Evolutionary conservation across 2,888 invertebrate genomes (phyloP).

Genomic region (Orthonevra nobilis): DNA sequence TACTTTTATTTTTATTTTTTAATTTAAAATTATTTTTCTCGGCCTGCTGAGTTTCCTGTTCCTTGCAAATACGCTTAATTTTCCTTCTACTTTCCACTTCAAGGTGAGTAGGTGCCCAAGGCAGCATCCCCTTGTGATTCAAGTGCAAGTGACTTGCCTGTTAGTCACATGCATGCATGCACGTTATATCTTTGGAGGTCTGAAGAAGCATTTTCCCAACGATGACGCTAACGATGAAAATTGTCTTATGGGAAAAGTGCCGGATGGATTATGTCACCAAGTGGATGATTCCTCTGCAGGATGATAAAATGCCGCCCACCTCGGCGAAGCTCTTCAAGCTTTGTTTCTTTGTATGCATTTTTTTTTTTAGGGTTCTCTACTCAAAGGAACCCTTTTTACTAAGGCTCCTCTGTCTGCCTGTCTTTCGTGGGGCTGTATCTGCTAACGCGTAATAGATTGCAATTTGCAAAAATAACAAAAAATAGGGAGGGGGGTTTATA

Average conservation of each 20-base stretch:
- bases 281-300: too few species aligned
- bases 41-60: conserved; percentile 41
- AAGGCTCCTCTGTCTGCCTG: too few species aligned
- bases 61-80: background rate
- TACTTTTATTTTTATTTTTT: conserved; percentile 29
- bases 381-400: too few species aligned
- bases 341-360: too few species aligned
- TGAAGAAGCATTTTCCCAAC: conserved; percentile 17
- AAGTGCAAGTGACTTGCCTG: conserved; percentile 65
- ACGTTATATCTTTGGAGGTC: too few species aligned
- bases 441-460: too few species aligned
- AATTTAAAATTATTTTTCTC: conserved; percentile 41
- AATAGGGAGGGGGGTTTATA: too few species aligned
- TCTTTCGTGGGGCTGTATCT: too few species aligned
- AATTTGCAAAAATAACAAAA: too few species aligned
- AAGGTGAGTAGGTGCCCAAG: conserved; percentile 37
- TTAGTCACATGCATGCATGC: conserved; percentile 56
- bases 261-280: conserved; percentile 48
- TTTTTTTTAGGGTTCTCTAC: too few species aligned
- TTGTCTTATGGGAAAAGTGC: conserved; percentile 18
- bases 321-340: too few species aligned
- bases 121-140: conserved; percentile 20
- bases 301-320: too few species aligned
- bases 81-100: conserved; percentile 14
- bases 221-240: conserved; percentile 9